These are phyloP conservation scores for Plebejus melissa DNA, from an alignment of 2,888 invertebrate genomes.

Conservation along the genomic window DNA sequence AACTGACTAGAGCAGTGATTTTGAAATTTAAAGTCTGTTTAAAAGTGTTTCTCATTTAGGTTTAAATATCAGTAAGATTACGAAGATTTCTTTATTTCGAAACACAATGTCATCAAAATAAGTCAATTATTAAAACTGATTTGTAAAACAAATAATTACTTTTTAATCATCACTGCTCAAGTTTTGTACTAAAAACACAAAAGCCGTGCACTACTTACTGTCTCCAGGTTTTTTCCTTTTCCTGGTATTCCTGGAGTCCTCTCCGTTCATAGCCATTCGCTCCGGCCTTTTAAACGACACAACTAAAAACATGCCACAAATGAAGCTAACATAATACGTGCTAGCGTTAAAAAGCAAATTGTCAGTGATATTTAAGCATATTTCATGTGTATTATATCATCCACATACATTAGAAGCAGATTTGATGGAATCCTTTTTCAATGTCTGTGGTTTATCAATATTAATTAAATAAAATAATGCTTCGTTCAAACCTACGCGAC, in stretches of 20 bases:
- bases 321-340: slow-evolving; percentile 41
- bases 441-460: not conserved
- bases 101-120: not conserved
- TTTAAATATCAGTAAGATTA: too few species aligned
- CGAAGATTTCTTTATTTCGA: too few species aligned
- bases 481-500: too few species aligned
- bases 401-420: not conserved
- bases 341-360: slow-evolving; percentile 29
- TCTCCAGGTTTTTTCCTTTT: slow-evolving; percentile 88
- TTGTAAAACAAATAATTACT: not conserved
- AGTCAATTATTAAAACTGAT: not conserved
- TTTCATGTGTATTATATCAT: not conserved
- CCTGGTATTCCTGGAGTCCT: slow-evolving; percentile 67
- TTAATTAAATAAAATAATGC: not conserved
- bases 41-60: too few species aligned
- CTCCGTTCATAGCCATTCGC: slow-evolving; percentile 54
- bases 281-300: slow-evolving; percentile 91
- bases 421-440: not conserved
- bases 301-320: slow-evolving; percentile 78
- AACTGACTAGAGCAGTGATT: too few species aligned
- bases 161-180: not conserved
- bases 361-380: slow-evolving; percentile 38
- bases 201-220: slow-evolving; percentile 55
- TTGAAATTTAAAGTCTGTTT: too few species aligned
- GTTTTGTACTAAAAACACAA: slow-evolving; percentile 12